Conservation (phyloP, 2,113 vertebrate species). For the Buteo buteo region DNA sequence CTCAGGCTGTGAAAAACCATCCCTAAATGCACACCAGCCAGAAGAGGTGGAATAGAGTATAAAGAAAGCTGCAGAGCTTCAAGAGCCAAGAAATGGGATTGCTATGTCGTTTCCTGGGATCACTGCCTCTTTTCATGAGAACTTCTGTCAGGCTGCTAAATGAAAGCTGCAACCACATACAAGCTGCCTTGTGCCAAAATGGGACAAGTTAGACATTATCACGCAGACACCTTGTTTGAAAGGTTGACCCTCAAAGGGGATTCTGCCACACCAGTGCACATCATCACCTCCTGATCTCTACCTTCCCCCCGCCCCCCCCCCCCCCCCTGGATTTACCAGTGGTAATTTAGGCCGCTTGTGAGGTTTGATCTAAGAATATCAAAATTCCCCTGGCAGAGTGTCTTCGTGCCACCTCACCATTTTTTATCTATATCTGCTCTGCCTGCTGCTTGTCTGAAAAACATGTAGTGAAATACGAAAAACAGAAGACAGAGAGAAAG, state of each 20-base stretch:
- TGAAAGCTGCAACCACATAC: not conserved
- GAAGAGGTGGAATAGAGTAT: not conserved
- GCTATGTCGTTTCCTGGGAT: not conserved
- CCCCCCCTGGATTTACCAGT: not conserved
- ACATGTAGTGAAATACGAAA: not conserved
- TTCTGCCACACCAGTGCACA: not conserved
- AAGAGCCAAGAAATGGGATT: not conserved
- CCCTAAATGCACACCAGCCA: not conserved
- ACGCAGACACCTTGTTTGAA: not conserved
- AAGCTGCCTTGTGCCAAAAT: not conserved
- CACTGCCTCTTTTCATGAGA: not conserved
- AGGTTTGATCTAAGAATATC: not conserved
- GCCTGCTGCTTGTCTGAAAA: not conserved
- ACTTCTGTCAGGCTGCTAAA: not conserved
- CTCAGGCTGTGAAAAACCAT: not conserved
- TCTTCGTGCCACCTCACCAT: not conserved
- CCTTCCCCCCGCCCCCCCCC: too few species aligned
- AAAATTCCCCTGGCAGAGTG: not conserved
- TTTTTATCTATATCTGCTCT: not conserved
- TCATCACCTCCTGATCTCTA: not conserved
- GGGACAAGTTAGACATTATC: not conserved
- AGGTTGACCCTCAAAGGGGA: not conserved
- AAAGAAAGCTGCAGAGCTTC: not conserved
- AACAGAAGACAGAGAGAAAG: not conserved
- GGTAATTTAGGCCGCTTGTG: not conserved